phyloP scores from a whole-genome alignment of 2,797 vertebrate genomes.

The Enteromius radiatus region DNA sequence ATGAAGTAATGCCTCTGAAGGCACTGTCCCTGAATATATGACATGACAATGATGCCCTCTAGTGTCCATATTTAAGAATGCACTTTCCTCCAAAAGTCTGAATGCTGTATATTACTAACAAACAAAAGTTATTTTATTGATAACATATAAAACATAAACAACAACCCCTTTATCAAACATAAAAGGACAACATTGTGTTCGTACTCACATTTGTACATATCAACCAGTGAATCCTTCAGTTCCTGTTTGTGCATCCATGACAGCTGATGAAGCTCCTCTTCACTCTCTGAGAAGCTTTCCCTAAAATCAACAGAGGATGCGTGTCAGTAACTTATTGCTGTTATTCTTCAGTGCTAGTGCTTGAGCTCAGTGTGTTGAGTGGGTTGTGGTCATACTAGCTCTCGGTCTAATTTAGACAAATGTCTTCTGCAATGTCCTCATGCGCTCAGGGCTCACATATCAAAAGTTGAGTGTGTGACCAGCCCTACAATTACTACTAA shows the following conservation, averaged over 20 bases:
- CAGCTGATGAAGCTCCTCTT: slow-evolving; percentile 50
- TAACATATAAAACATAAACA: background rate
- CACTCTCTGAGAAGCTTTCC: slow-evolving; percentile 61
- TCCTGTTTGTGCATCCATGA: slow-evolving; percentile 66
- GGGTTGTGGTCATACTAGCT: slow-evolving; percentile 42
- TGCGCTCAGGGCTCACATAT: slow-evolving; percentile 22
- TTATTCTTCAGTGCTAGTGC: background rate
- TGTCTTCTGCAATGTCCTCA: slow-evolving; percentile 50
- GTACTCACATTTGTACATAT: slow-evolving; percentile 74
- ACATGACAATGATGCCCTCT: slow-evolving; percentile 62
- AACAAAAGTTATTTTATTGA: background rate
- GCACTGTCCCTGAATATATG: slow-evolving; percentile 3
- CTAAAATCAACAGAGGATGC: slow-evolving; percentile 46
- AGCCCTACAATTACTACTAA: background rate
- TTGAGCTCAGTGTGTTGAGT: slow-evolving; percentile 6
- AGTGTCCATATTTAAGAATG: slow-evolving; percentile 45
- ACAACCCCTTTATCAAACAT: background rate
- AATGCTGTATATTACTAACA: background rate
- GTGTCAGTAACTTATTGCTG: slow-evolving; percentile 7
- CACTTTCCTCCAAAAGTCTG: background rate
- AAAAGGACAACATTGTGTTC: background rate
- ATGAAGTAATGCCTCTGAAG: background rate
- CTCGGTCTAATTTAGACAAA: slow-evolving; percentile 45
- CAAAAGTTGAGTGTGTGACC: slow-evolving; percentile 17
- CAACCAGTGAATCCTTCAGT: slow-evolving; percentile 71